Base-by-base conservation (phyloP, 2,797 vertebrate genomes). In the Rhincodon typus region DNA sequence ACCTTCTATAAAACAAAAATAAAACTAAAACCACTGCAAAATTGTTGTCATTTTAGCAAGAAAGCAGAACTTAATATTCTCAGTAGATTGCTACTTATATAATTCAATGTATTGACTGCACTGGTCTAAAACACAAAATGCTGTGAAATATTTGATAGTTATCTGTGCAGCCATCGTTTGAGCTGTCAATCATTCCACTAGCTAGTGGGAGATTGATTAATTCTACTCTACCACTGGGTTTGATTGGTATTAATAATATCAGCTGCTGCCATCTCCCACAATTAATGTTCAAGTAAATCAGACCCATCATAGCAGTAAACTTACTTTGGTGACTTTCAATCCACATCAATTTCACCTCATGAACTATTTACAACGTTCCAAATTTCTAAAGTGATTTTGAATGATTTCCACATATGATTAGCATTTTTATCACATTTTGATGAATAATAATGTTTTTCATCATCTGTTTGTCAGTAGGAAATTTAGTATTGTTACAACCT, bases 401-500 rank as follows among this genome's bases (percentile, higher is more conserved):
- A 87, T 91, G 25, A 96, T 95, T 27, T 12, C 34, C 96, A 96
- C 96, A 87, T 96, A 23, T 95, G 77, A 88, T 15, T 94, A 90
- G 53, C 96, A 96, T 94, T 19, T 90, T 84, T 46, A 42, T 84
- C 82, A 84, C 82, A 46, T 42, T 19, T 23, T 46, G 42, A 84
- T 84, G 82, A 46, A 84, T 84, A 84, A 84, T 46, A 84, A 84
- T 46, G 42, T 86, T 96, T 94, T 95, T 95, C 96, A 91, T 96
- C 5, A 87, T 96, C 91, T 95, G 62, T 38, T 69, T 93, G 62
- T 57, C 95, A 97, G 96, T 94, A 96, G 96, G 96, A 96, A 97
- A 95, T 84, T 95, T 23, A 3, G 7, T 96, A 79, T 96, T 96
- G 96, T 96, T 96, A 96, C 96, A 96, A 96, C n/a, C n/a, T n/a